Conservation (phyloP, 2,888 invertebrate genomes). For the Amiota communis region DNA sequence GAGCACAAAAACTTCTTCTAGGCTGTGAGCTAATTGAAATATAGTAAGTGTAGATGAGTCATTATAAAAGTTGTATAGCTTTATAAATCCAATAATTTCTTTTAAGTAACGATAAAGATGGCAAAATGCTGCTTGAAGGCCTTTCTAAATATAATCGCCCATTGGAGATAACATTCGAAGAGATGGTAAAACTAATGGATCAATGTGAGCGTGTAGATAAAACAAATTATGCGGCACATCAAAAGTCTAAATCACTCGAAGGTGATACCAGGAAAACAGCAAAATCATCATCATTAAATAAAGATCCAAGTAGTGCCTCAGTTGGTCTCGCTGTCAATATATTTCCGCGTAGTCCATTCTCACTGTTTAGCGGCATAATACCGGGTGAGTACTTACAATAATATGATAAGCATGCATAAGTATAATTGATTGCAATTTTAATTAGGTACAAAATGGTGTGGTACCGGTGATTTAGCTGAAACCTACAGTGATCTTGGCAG, state of each 20-base stretch:
- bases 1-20: constrained; percentile 80
- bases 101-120: constrained; percentile 81
- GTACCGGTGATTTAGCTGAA: constrained; percentile 89
- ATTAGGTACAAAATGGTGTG: constrained; percentile 93
- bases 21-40: constrained; percentile 90
- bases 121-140: constrained; percentile 78
- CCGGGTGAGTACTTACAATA: constrained; percentile 80
- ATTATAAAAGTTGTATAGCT: background rate
- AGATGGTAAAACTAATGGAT: constrained; percentile 86
- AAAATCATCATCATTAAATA: background rate
- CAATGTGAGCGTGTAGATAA: constrained; percentile 82
- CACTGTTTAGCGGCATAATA: constrained; percentile 84
- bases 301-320: constrained; percentile 42
- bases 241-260: constrained; percentile 61
- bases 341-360: constrained; percentile 79
- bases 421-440: background rate
- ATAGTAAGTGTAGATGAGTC: constrained; percentile 79
- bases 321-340: constrained; percentile 71
- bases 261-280: constrained; percentile 32
- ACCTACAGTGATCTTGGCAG: constrained; percentile 89
- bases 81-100: background rate
- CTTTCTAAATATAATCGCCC: constrained; percentile 79
- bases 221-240: constrained; percentile 54
- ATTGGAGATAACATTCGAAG: constrained; percentile 79
- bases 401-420: background rate